These are phyloP conservation scores for Glossosoma conforme DNA, from an alignment of 1,140 invertebrate species.

Conservation along the genomic window DNA sequence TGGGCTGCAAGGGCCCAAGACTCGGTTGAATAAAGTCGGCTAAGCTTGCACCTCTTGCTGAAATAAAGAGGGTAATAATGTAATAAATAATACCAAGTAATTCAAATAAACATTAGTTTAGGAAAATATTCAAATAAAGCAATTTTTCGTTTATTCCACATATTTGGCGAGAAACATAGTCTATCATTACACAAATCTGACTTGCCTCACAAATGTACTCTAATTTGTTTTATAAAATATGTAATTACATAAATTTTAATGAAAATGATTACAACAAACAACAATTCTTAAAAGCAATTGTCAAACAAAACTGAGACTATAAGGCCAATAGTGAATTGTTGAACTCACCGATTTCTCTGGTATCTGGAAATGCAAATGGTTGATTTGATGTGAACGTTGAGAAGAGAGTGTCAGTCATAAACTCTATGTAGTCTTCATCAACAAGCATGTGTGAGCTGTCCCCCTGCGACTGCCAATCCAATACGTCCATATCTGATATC, in stretches of 20 bases:
- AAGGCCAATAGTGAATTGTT: no score
- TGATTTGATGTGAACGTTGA: conserved; percentile 82
- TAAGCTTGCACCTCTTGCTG: conserved; percentile 56
- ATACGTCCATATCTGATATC: conserved; percentile 74
- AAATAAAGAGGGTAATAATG: conserved; percentile 29
- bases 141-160: no score
- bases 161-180: no score
- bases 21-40: conserved; percentile 98
- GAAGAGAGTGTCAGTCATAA: conserved; percentile 87
- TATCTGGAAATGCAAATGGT: conserved; percentile 94
- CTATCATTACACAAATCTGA: no score
- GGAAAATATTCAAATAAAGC: no score
- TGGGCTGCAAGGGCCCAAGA: conserved; percentile 91
- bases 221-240: no score
- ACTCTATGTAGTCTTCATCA: conserved; percentile 84
- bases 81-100: no score
- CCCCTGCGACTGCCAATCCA: conserved; percentile 66
- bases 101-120: not conserved
- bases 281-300: no score
- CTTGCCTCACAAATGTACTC: no score
- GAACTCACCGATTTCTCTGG: conserved; percentile 89
- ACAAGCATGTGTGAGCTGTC: conserved; percentile 71
- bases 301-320: no score
- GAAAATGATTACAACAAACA: no score
- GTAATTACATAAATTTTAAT: no score